Percentiles rank a stretch among this genome's conserved stretches.
These are phyloP conservation scores for Salminus brasiliensis DNA, from an alignment of 2,113 vertebrate genomes.

Conservation along the genomic window DNA sequence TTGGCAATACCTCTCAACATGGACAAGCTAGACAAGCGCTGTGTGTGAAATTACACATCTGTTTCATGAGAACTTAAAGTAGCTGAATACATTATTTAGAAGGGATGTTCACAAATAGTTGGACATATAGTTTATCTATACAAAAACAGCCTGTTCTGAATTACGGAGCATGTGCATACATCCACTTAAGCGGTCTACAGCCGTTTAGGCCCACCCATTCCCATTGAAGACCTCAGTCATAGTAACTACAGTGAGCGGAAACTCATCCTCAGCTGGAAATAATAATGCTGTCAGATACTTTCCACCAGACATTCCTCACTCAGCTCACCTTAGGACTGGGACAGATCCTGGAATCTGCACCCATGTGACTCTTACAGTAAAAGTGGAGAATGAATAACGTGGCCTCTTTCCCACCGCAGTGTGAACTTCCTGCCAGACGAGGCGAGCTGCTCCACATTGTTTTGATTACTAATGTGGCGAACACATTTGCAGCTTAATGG, in stretches of 20 bases:
- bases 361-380: neutral
- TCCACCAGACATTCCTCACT: neutral
- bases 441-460: conserved; percentile 20
- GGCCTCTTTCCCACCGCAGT: conserved; percentile 12
- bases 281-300: neutral
- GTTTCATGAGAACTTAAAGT: too few relatives aligned
- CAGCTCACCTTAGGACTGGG: neutral
- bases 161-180: too few relatives aligned
- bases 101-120: too few relatives aligned
- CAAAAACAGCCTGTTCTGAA: too few relatives aligned
- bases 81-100: too few relatives aligned
- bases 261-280: neutral
- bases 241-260: neutral
- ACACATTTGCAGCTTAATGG: conserved; percentile 40
- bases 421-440: conserved; percentile 24
- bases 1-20: too few relatives aligned
- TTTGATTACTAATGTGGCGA: conserved; percentile 41
- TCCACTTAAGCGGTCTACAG: too few relatives aligned
- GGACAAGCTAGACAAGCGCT: too few relatives aligned
- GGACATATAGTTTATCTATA: too few relatives aligned
- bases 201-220: too few relatives aligned
- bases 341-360: neutral
- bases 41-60: too few relatives aligned
- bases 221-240: too few relatives aligned
- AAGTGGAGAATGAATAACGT: neutral